Conservation (phyloP, 1,140 invertebrate genomes). For the Idris sp. region DNA sequence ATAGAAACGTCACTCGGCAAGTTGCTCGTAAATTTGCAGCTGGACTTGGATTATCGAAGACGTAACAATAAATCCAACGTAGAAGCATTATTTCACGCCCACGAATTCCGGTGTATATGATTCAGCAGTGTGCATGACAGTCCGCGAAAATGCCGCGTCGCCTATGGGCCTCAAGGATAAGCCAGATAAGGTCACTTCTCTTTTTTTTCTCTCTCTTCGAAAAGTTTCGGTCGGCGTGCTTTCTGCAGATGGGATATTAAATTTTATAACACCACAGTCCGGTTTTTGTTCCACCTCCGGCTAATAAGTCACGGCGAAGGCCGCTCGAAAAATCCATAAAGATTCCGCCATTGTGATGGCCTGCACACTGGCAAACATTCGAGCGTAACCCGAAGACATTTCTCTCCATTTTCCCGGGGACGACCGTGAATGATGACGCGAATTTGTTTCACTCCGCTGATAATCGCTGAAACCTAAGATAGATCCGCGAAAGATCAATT, state of each 20-base stretch:
- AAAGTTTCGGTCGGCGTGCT: too few species aligned
- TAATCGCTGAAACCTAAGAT: slow-evolving; percentile 47
- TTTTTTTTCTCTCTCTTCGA: too few species aligned
- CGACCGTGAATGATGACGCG: slow-evolving; percentile 53
- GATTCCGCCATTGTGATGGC: slow-evolving; percentile 52
- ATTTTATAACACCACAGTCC: slow-evolving; percentile 33
- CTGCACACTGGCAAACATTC: slow-evolving; percentile 18
- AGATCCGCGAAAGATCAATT: slow-evolving; percentile 23
- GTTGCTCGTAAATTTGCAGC: slow-evolving; percentile 63
- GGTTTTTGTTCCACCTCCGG: slow-evolving; percentile 34
- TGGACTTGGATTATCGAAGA: slow-evolving; percentile 58
- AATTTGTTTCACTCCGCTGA: slow-evolving; percentile 54
- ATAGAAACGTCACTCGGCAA: slow-evolving; percentile 42
- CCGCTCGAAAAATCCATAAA: slow-evolving; percentile 49
- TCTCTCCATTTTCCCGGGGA: slow-evolving; percentile 47
- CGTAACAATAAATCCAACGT: slow-evolving; percentile 70
- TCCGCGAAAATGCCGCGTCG: slow-evolving; percentile 38
- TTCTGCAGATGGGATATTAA: slow-evolving; percentile 21
- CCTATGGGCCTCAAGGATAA: slow-evolving; percentile 47
- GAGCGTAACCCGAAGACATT: slow-evolving; percentile 46
- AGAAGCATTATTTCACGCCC: slow-evolving; percentile 71
- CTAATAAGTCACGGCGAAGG: slow-evolving; percentile 48
- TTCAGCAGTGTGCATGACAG: slow-evolving; percentile 54
- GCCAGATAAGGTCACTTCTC: slow-evolving; percentile 30
- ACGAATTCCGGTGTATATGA: slow-evolving; percentile 67